Evolutionary conservation across 1,140 invertebrate genomes (phyloP), one percentile per base, ranked within the genome.

Genomic region (Hetaerina americana): DNA sequence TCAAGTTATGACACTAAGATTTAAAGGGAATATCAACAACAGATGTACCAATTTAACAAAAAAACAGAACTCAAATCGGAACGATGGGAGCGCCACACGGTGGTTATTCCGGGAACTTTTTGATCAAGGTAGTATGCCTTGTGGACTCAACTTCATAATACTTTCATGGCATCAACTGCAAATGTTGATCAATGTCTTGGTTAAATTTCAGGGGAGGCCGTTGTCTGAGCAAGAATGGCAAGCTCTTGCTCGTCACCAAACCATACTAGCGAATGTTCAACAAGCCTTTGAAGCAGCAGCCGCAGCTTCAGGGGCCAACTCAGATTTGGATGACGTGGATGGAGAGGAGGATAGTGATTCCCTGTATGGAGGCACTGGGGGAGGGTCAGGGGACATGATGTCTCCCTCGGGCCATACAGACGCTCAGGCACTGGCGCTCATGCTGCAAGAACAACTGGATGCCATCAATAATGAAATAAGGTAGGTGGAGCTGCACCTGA

Each of bases 391-490:
- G 69, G 91, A 88, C 72, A 86, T 87, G 81, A 86, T 85, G 82
- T 92, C 84, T 79, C 92, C 88, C 5, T 90, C 87, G 0, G 88
- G 89, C 3, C 92, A 95, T 78, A 95, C 93, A 5, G 97, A 99
- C 81, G 96, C 97, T 27, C 97, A 99, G 81, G 96, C 96, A 0
- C 84, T 99, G 71, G 97, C 97, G 26, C 87, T 98, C 76, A 98
- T 99, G 94, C 85, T 99, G 73, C 98, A 99, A 82, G 96, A 99
- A 80, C 97, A 99, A 81, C 84, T 99, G 67, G 97, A 99, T 84
- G 98, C 97, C 75, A 99, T 99, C 77, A 99, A 99, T 83, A 98
- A 98, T 80, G 98, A 99, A 86, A 99, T 99, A 75, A 88, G 88
- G 85, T 87, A 76, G n/a, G n/a, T n/a, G n/a, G n/a, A n/a, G n/a